Evolutionary conservation across 2,113 vertebrate species (phyloP), one percentile per base, ranked within the genome.

Genomic region (Hippoglossus stenolepis): DNA sequence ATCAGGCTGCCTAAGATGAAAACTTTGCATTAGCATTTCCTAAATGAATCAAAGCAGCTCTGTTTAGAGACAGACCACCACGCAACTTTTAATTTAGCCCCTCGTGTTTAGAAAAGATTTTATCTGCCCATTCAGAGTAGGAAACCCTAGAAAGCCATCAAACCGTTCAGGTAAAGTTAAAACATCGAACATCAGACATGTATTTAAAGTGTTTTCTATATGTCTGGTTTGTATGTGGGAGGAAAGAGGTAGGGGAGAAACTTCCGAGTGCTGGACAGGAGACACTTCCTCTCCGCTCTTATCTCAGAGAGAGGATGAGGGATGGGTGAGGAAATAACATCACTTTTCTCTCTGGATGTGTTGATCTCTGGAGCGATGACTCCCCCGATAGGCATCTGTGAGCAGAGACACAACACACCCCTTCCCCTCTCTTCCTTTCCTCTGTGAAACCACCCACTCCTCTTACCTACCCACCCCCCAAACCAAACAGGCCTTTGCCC

Each of bases 381-480:
- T 85, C 65, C 60, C 79, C 65, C 57, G 90, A 93, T 87, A 88
- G 72, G 68, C 78, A 90, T 91, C 88, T 89, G 66, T 40, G 79
- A 73, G 57, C 83, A 90, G 58, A 90, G 84, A 91, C 90, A 89
- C 75, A 90, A 93, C 89, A 89, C 89, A 58, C 69, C 79, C 83
- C 64, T 73, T 81, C 61, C 53, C 70, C 69, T 77, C 80, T 74
- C 74, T 57, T 35, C 68, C 47, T 61, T 74, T 75, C 80, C 74
- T 77, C 49, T 62, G 49, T 65, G 43, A 75, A 79, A n/a, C 75
- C 75, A 49, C 59, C 35, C 69, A n/a, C 26, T 49, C 43, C 35
- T 51, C 15, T 13, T 15, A 17, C 57, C 17, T 4, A 23, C 38
- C 66, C 66, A 68, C 67, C 73, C 79, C 79, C n/a, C 15, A 28